phyloP scores from a whole-genome alignment of 2,113 vertebrate genomes.

The Ictidomys tridecemlineatus region DNA sequence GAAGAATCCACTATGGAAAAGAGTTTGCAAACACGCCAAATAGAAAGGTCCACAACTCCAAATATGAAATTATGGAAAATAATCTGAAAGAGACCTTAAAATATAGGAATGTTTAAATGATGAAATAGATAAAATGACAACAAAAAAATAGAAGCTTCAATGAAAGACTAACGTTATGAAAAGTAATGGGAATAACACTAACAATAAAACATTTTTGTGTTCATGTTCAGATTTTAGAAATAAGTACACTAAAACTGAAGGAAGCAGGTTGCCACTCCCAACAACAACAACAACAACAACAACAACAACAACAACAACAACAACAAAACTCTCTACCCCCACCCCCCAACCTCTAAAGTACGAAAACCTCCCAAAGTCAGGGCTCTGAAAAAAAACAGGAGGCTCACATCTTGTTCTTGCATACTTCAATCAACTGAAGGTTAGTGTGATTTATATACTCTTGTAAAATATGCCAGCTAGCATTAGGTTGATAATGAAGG shows the following conservation, averaged over 20 bases:
- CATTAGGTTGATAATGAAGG: not conserved
- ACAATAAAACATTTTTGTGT: not conserved
- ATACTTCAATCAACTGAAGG: not conserved
- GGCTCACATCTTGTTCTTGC: not conserved
- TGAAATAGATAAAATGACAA: not conserved
- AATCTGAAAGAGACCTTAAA: constrained; percentile 9
- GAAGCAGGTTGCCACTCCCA: not conserved
- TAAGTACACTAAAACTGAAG: not conserved
- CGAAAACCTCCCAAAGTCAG: not conserved
- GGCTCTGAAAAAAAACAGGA: constrained; percentile 1
- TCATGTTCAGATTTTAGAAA: constrained; percentile 21
- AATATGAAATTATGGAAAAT: not conserved
- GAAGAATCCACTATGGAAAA: not conserved
- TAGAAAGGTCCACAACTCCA: not conserved
- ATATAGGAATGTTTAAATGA: not conserved
- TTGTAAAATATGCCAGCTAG: not conserved
- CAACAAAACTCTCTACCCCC: not conserved
- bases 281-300: not conserved
- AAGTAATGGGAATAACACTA: not conserved
- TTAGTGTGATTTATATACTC: not conserved
- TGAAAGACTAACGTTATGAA: constrained; percentile 3
- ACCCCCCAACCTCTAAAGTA: not conserved
- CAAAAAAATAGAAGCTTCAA: not conserved
- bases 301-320: not conserved
- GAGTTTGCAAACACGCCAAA: not conserved